A percentile compares a stretch with the other conserved stretches of the same genome.
Conservation (phyloP, 2,797 vertebrate species). For the Tapera naevia region DNA sequence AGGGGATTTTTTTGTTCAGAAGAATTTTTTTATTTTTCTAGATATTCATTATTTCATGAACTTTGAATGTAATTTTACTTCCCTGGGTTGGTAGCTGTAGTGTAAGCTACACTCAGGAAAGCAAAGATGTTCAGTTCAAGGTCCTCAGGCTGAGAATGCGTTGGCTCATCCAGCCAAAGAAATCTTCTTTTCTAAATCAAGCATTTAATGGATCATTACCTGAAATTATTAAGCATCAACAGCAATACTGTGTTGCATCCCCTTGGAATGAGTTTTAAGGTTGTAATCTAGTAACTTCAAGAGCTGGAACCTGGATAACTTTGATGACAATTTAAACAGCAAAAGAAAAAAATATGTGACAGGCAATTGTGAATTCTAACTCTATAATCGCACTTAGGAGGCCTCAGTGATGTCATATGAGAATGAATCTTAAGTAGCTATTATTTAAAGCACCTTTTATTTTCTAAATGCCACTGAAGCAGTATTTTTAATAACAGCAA, state of each 20-base stretch:
- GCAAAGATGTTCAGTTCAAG: neutral
- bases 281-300: neutral
- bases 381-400: neutral
- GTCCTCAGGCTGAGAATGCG: neutral
- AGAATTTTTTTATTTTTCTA: neutral
- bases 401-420: neutral
- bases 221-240: neutral
- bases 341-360: neutral
- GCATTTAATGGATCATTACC: neutral
- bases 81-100: neutral
- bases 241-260: neutral
- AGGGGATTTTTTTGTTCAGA: neutral
- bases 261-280: neutral
- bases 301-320: neutral
- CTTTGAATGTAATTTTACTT: neutral
- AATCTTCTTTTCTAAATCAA: neutral
- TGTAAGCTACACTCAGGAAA: neutral
- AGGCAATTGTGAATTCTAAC: constrained; percentile 12
- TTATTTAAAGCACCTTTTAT: constrained; percentile 37
- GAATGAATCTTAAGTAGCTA: constrained; percentile 9
- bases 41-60: neutral
- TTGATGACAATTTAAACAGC: neutral
- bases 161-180: neutral
- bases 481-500: neutral
- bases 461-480: constrained; percentile 16